phyloP scores from a whole-genome alignment of 2,888 invertebrate genomes.

The Deilephila porcellus region DNA sequence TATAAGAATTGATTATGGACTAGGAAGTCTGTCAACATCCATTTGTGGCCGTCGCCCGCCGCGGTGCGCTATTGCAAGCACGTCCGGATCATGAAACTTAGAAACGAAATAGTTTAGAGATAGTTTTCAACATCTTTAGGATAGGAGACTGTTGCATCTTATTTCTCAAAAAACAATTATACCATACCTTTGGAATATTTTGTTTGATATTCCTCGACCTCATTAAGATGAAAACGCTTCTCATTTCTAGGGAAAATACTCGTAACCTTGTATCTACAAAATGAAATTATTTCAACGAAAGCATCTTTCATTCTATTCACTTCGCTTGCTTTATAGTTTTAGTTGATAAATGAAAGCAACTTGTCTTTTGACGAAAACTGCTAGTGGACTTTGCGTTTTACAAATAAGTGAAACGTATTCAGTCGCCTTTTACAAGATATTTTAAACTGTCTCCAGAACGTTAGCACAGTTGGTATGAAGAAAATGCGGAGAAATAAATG shows the following conservation, averaged over 20 bases:
- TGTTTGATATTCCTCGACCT: not conserved
- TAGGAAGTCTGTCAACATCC: slow-evolving; percentile 56
- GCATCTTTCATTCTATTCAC: not conserved
- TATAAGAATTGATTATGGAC: slow-evolving; percentile 37
- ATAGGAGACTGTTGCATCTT: slow-evolving; percentile 17
- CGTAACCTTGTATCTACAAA: not conserved
- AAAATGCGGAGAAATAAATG: not conserved
- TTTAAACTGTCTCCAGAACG: not conserved
- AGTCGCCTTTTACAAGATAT: not conserved
- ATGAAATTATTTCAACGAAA: slow-evolving; percentile 1
- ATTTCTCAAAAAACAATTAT: not conserved
- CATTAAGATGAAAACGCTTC: not conserved
- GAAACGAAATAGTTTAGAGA: slow-evolving; percentile 39
- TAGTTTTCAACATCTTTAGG: slow-evolving; percentile 34
- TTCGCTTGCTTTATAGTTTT: not conserved
- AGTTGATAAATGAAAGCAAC: not conserved
- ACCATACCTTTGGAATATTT: not conserved
- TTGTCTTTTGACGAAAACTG: not conserved
- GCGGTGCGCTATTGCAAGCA: slow-evolving; percentile 44
- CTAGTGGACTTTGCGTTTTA: not conserved
- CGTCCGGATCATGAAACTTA: slow-evolving; percentile 45
- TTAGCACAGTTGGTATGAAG: not conserved
- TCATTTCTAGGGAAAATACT: not conserved
- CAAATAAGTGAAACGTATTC: not conserved
- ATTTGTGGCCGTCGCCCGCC: slow-evolving; percentile 53